Conservation (phyloP, 2,888 invertebrate species). For the Laothoe populi region DNA sequence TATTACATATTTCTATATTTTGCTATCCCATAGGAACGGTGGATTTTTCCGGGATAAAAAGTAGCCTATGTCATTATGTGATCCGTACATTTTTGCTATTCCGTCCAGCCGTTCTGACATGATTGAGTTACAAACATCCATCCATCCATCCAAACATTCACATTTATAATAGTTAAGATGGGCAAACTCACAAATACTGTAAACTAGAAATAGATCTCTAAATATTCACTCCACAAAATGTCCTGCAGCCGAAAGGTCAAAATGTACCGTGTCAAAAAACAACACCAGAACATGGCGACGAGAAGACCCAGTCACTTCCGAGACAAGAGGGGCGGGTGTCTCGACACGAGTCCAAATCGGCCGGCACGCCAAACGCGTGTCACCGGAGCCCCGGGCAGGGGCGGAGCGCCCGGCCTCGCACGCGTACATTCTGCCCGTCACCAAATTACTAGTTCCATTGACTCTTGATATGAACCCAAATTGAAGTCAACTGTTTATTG, state of each 20-base stretch:
- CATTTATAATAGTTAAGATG: too few species aligned
- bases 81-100: too few species aligned
- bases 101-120: too few species aligned
- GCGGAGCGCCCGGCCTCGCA: constrained; percentile 58
- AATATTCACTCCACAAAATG: neutral
- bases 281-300: constrained; percentile 4
- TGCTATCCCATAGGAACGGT: too few species aligned
- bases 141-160: too few species aligned
- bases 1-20: too few species aligned
- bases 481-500: constrained; percentile 26
- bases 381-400: constrained; percentile 59
- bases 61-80: too few species aligned
- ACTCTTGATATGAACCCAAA: constrained; percentile 28
- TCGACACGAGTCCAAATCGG: constrained; percentile 34
- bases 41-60: too few species aligned
- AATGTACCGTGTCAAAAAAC: constrained; percentile 4
- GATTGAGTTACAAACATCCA: too few species aligned
- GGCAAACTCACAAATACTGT: too few species aligned
- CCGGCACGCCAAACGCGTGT: constrained; percentile 67
- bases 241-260: neutral
- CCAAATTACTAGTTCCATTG: constrained; percentile 21
- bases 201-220: too few species aligned
- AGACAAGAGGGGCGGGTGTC: constrained; percentile 21
- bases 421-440: constrained; percentile 35
- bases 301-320: constrained; percentile 5